phyloP scores from a whole-genome alignment of 2,888 invertebrate species.

The Brenthis daphne region DNA sequence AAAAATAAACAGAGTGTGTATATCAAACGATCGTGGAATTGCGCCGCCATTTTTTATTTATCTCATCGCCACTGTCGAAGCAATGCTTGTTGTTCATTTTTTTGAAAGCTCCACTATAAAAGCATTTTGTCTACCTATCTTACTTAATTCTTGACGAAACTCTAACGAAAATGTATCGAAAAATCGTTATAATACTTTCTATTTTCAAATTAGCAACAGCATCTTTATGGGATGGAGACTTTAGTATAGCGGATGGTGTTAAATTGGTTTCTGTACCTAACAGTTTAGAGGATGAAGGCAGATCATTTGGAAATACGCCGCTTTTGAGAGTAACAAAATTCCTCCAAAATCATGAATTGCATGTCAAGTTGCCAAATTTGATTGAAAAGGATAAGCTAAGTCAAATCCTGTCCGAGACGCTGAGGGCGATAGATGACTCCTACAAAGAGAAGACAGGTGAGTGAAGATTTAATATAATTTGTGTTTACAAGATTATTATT shows the following conservation, averaged over 20 bases:
- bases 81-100: constrained; percentile 71
- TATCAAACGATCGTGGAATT: constrained; percentile 48
- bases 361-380: constrained; percentile 86
- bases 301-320: constrained; percentile 74
- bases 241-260: constrained; percentile 84
- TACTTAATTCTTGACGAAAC: constrained; percentile 64
- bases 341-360: constrained; percentile 87
- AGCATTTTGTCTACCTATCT: constrained; percentile 62
- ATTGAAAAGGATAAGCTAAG: constrained; percentile 85
- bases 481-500: no score
- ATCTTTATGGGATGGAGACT: constrained; percentile 71
- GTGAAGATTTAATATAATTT: constrained; percentile 46
- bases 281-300: constrained; percentile 71
- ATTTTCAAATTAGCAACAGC: constrained; percentile 50
- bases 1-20: constrained; percentile 31
- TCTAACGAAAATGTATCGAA: constrained; percentile 67
- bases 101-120: constrained; percentile 77
- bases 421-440: constrained; percentile 75
- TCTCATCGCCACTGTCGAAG: constrained; percentile 51
- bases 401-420: constrained; percentile 78
- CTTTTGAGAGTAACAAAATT: constrained; percentile 85
- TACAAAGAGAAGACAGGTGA: constrained; percentile 77
- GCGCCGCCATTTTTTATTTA: constrained; percentile 51
- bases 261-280: constrained; percentile 81
- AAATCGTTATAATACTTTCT: constrained; percentile 48